Evolutionary conservation across 2,113 vertebrate genomes (phyloP).

Genomic region (Misgurnus anguillicaudatus): DNA sequence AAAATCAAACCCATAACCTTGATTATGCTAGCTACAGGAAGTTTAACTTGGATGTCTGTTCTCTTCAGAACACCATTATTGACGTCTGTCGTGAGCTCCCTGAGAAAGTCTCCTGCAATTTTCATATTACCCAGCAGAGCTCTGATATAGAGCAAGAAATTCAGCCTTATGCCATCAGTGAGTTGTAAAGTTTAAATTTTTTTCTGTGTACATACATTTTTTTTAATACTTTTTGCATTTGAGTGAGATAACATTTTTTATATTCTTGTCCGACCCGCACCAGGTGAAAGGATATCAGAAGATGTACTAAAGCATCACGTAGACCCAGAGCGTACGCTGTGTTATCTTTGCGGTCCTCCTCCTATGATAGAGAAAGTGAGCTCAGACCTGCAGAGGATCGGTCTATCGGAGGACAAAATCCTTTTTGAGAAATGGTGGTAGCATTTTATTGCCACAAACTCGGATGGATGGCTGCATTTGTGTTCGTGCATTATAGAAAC

Average conservation of each 20-base stretch:
- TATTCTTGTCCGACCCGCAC: neutral
- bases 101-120: slow-evolving; percentile 82
- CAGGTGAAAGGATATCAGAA: slow-evolving; percentile 86
- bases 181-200: slow-evolving; percentile 15
- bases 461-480: neutral
- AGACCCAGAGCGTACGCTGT: slow-evolving; percentile 80
- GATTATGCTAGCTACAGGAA: neutral
- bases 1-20: no score
- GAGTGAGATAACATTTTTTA: neutral
- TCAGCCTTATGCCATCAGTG: slow-evolving; percentile 81
- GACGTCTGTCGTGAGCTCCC: slow-evolving; percentile 71
- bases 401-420: slow-evolving; percentile 79
- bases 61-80: slow-evolving; percentile 79
- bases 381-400: slow-evolving; percentile 73
- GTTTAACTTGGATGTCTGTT: neutral
- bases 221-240: no score
- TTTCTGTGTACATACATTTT: no score
- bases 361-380: slow-evolving; percentile 91
- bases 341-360: slow-evolving; percentile 94
- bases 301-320: slow-evolving; percentile 76
- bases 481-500: neutral
- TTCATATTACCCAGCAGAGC: slow-evolving; percentile 86
- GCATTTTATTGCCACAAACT: slow-evolving; percentile 22
- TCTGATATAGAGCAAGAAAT: slow-evolving; percentile 76
- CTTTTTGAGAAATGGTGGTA: slow-evolving; percentile 99